Conservation (phyloP, 1,140 invertebrate species). For the Dysdera silvatica region DNA sequence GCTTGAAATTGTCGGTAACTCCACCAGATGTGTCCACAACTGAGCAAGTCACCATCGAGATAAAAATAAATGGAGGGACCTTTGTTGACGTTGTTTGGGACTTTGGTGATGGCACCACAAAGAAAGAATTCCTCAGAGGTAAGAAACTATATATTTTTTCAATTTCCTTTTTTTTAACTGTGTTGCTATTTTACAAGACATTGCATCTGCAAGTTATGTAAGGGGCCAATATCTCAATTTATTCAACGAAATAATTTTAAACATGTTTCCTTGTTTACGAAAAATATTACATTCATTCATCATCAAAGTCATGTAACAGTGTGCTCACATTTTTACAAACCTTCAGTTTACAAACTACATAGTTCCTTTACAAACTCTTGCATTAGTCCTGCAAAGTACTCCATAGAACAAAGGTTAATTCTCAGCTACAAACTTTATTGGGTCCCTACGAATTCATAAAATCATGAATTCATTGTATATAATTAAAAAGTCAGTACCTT, state of each 20-base stretch:
- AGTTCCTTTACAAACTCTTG: too few species aligned
- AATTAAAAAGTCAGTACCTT: neutral
- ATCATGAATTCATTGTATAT: neutral
- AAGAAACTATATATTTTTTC: neutral
- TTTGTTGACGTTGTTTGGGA: slow-evolving; percentile 35
- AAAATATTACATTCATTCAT: too few species aligned
- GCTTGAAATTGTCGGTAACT: slow-evolving; percentile 30
- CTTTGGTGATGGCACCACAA: slow-evolving; percentile 34
- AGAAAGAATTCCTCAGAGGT: slow-evolving; percentile 33
- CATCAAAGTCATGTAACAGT: too few species aligned
- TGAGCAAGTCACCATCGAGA: slow-evolving; percentile 32
- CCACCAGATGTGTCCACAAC: slow-evolving; percentile 32
- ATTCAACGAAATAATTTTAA: too few species aligned
- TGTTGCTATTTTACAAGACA: neutral
- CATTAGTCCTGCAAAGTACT: too few species aligned
- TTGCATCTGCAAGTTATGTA: too few species aligned
- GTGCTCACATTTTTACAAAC: too few species aligned
- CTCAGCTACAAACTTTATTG: too few species aligned
- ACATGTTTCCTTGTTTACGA: too few species aligned
- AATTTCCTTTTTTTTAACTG: neutral
- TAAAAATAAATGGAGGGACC: slow-evolving; percentile 32
- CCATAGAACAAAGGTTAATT: too few species aligned
- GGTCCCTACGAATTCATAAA: neutral
- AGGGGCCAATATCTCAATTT: too few species aligned
- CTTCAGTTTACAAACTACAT: too few species aligned